Percentiles rank a stretch among this genome's conserved stretches.
phyloP scores from a whole-genome alignment of 2,797 vertebrate species.

The Alcedo atthis region DNA sequence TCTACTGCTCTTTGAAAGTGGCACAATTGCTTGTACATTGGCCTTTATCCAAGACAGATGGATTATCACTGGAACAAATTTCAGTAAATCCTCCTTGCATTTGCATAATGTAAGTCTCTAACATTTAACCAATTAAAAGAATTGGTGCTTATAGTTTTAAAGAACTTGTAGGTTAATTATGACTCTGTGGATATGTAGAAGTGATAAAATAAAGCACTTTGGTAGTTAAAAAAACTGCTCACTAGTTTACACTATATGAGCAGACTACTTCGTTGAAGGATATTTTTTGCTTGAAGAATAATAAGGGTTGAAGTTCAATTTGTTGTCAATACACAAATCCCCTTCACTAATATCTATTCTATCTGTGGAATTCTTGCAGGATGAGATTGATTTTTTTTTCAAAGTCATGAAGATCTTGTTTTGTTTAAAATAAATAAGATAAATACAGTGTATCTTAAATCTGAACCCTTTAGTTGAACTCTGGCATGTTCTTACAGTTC shows the following conservation, averaged over 20 bases:
- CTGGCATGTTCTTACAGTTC: neutral
- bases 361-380: neutral
- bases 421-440: neutral
- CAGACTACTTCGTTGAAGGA: neutral
- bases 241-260: neutral
- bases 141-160: conserved; percentile 46
- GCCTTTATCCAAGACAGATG: conserved; percentile 56
- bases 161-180: conserved; percentile 64
- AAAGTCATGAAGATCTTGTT: neutral
- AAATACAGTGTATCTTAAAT: neutral
- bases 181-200: conserved; percentile 4
- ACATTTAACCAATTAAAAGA: conserved; percentile 57
- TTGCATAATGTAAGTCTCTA: conserved; percentile 31
- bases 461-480: neutral
- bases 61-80: conserved; percentile 37
- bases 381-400: neutral
- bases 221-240: neutral
- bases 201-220: neutral
- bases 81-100: neutral
- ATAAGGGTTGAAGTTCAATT: neutral
- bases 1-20: neutral
- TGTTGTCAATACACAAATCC: neutral
- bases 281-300: neutral
- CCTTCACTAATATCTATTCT: neutral
- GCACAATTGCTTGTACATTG: neutral